These are phyloP conservation scores for Pteronotus mesoamericanus DNA, from an alignment of 2,797 vertebrate genomes.

Conservation along the genomic window DNA sequence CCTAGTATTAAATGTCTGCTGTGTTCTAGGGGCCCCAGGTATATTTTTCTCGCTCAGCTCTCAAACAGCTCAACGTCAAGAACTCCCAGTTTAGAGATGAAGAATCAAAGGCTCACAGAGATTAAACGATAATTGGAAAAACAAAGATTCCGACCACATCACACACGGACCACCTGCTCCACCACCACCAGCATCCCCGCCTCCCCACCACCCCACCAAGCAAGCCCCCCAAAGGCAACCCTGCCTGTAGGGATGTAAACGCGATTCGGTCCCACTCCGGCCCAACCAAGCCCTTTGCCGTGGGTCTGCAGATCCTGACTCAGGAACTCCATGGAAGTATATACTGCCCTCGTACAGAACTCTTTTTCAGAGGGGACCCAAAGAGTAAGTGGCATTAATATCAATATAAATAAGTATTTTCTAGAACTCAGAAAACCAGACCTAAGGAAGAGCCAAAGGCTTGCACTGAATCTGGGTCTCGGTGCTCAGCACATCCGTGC, in stretches of 20 bases:
- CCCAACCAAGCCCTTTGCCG: not conserved
- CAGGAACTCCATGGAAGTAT: not conserved
- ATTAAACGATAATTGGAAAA: not conserved
- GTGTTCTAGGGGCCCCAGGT: too few relatives aligned
- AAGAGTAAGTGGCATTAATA: not conserved
- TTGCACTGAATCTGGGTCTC: not conserved
- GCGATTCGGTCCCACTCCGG: not conserved
- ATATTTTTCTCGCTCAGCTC: not conserved
- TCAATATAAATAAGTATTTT: not conserved
- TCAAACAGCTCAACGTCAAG: not conserved
- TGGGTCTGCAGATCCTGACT: not conserved
- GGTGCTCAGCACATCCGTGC: not conserved
- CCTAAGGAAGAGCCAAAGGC: not conserved
- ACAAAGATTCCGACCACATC: not conserved
- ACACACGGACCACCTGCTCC: not conserved
- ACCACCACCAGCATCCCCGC: fast-evolving
- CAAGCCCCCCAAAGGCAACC: not conserved
- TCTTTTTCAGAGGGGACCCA: not conserved
- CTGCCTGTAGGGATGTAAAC: not conserved
- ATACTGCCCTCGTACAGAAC: not conserved
- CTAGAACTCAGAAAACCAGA: not conserved
- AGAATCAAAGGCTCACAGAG: not conserved
- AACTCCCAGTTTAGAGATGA: not conserved
- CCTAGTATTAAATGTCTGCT: not conserved
- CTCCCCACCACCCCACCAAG: not conserved